These are phyloP conservation scores for Propithecus coquereli DNA, from an alignment of 2,113 vertebrate genomes.

Conservation along the genomic window DNA sequence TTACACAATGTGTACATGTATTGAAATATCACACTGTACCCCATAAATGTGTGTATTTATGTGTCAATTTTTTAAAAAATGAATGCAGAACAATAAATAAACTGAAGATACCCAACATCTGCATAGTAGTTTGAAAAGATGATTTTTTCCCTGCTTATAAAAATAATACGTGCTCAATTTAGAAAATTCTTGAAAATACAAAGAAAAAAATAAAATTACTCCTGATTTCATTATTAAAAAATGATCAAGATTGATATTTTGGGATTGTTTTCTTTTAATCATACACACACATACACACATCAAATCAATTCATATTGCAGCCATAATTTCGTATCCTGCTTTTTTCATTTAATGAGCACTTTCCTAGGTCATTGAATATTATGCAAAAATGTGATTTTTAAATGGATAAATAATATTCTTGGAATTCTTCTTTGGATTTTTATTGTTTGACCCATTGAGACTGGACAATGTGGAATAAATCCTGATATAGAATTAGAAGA, in stretches of 20 bases:
- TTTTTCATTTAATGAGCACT: neutral
- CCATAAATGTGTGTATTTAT: no score
- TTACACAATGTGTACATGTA: no score
- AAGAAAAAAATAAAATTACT: slow-evolving; percentile 20
- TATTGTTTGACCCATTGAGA: neutral
- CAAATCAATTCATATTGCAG: neutral
- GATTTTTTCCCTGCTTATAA: neutral
- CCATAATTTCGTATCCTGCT: neutral
- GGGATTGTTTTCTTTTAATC: neutral
- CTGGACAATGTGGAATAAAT: neutral
- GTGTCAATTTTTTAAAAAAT: no score
- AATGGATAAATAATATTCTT: neutral
- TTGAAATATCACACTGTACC: no score
- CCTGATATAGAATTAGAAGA: neutral
- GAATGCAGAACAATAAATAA: neutral
- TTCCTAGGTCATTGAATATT: neutral
- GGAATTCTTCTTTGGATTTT: neutral
- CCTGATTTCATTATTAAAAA: neutral
- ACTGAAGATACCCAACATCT: neutral
- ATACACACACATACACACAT: neutral
- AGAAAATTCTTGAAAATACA: neutral
- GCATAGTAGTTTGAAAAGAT: neutral
- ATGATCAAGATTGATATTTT: neutral
- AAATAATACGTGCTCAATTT: slow-evolving; percentile 3
- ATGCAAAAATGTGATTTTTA: neutral